A percentile compares a stretch with the other conserved stretches of the same genome.
Evolutionary conservation across 2,797 vertebrate genomes (phyloP).

Genomic region (Apodemus agrarius): DNA sequence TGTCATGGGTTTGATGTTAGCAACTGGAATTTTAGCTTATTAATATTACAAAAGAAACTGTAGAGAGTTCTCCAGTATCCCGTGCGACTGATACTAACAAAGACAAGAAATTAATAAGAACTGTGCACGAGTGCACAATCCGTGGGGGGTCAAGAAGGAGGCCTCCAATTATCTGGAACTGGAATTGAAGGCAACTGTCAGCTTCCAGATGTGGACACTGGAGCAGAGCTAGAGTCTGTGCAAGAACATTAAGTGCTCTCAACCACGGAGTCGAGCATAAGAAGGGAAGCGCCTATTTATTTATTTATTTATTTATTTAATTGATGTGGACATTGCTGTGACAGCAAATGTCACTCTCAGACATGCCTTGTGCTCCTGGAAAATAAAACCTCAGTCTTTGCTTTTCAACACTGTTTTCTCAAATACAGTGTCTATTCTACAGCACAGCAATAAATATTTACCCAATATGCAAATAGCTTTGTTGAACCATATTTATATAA

Average conservation of each 20-base stretch:
- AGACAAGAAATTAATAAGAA: not conserved
- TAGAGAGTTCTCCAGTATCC: not conserved
- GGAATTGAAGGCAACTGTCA: not conserved
- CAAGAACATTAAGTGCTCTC: not conserved
- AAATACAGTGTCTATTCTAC: not conserved
- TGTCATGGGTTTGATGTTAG: not conserved
- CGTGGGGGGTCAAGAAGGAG: not conserved
- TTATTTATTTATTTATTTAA: not conserved
- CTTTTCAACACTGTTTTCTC: not conserved
- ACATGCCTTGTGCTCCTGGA: not conserved
- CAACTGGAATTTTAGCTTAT: not conserved
- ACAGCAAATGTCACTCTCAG: not conserved
- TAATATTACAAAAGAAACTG: not conserved
- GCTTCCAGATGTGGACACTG: too few relatives aligned
- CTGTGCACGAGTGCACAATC: not conserved
- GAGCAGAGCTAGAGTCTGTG: not conserved
- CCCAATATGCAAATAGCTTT: not conserved
- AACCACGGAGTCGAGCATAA: not conserved
- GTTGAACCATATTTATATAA: not conserved
- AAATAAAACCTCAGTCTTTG: not conserved
- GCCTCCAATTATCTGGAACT: not conserved
- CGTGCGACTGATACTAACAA: not conserved
- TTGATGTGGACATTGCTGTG: not conserved
- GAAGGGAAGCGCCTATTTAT: not conserved
- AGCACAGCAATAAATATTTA: not conserved